Conservation (phyloP, 1,140 invertebrate species). For the Drosophila murphyi region DNA sequence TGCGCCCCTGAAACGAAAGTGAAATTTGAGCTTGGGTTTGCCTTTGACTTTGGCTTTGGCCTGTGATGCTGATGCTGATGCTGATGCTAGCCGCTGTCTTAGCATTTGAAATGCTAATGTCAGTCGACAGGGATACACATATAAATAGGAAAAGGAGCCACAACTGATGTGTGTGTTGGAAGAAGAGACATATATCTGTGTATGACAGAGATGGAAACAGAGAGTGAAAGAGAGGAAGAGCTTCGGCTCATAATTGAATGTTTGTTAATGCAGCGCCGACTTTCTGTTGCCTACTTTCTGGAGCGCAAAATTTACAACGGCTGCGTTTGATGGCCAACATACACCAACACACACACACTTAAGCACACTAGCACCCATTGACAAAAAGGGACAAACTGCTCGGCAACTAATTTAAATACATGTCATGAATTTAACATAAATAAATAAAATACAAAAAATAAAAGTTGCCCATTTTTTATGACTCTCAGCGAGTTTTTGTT, state of each 20-base stretch:
- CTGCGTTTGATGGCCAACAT: constrained; percentile 39
- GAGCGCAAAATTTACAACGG: constrained; percentile 33
- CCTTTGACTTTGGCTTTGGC: neutral
- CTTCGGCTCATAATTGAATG: constrained; percentile 70
- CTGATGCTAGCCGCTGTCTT: constrained; percentile 13
- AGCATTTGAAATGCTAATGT: constrained; percentile 66
- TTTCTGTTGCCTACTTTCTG: constrained; percentile 53
- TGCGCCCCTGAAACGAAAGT: constrained; percentile 1
- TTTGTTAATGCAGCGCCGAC: constrained; percentile 62
- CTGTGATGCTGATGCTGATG: constrained; percentile 10
- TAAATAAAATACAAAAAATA: constrained; percentile 45
- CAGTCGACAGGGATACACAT: constrained; percentile 39
- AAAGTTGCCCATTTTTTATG: constrained; percentile 57
- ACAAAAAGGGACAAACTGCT: constrained; percentile 61
- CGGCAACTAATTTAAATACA: constrained; percentile 77
- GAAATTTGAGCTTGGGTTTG: constrained; percentile 18
- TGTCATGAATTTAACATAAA: constrained; percentile 80
- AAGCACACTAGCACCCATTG: neutral
- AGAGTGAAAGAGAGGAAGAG: neutral
- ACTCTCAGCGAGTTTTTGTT: constrained; percentile 27
- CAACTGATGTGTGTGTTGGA: neutral
- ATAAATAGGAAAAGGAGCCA: neutral
- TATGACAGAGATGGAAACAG: neutral
- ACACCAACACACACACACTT: constrained; percentile 8
- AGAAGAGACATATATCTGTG: neutral